A percentile compares a stretch with the other conserved stretches of the same genome.
These are phyloP conservation scores for Tuberolachnus salignus DNA, from an alignment of 2,888 invertebrate species.

Conservation along the genomic window DNA sequence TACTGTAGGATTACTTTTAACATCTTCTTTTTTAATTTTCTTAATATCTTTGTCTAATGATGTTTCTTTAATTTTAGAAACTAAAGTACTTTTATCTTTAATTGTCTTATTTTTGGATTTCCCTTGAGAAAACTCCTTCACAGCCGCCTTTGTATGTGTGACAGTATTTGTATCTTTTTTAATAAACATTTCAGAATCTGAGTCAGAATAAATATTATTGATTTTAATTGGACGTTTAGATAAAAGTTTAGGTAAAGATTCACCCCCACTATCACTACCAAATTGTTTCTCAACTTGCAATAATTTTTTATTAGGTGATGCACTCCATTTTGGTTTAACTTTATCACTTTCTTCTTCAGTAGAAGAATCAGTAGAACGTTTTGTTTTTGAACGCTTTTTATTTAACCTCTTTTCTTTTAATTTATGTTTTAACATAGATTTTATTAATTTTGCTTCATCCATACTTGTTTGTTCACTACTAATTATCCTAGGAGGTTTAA, in stretches of 20 bases:
- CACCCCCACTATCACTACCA: slow-evolving; percentile 74
- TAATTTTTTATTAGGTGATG: slow-evolving; percentile 63
- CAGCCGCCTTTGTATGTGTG: slow-evolving; percentile 81
- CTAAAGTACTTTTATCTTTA: slow-evolving; percentile 54
- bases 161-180: slow-evolving; percentile 69
- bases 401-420: slow-evolving; percentile 59
- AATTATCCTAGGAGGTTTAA: slow-evolving; percentile 57
- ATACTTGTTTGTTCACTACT: slow-evolving; percentile 60
- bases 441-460: slow-evolving; percentile 58
- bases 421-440: slow-evolving; percentile 52
- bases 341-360: slow-evolving; percentile 66
- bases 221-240: slow-evolving; percentile 46
- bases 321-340: slow-evolving; percentile 59
- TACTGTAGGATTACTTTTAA: slow-evolving; percentile 64
- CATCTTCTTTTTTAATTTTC: slow-evolving; percentile 63
- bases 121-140: slow-evolving; percentile 77
- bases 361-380: slow-evolving; percentile 62
- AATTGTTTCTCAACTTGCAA: slow-evolving; percentile 52
- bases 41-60: slow-evolving; percentile 64
- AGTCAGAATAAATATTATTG: slow-evolving; percentile 73
- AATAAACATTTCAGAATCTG: slow-evolving; percentile 69
- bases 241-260: slow-evolving; percentile 65
- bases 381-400: slow-evolving; percentile 59
- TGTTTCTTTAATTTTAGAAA: slow-evolving; percentile 55
- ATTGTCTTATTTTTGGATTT: slow-evolving; percentile 60